These are phyloP conservation scores for Sorex araneus DNA, from an alignment of 2,113 vertebrate species.

Conservation along the genomic window DNA sequence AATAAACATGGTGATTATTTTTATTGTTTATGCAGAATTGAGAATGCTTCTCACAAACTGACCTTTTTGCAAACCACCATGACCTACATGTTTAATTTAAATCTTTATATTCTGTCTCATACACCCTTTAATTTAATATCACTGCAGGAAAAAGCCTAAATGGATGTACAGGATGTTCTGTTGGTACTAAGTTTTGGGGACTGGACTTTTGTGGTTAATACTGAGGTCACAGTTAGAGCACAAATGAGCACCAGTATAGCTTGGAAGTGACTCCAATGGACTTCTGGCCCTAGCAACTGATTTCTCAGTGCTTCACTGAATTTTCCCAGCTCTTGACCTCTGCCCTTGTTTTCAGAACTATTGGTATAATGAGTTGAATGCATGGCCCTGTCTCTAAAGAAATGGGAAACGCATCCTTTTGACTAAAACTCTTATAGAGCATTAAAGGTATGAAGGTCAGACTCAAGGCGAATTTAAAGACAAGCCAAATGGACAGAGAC, in stretches of 20 bases:
- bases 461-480: not conserved
- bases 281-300: slow-evolving; percentile 18
- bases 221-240: slow-evolving; percentile 46
- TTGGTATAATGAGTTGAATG: slow-evolving; percentile 54
- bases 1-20: slow-evolving; percentile 57
- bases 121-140: slow-evolving; percentile 72
- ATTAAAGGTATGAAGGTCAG: not conserved
- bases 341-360: slow-evolving; percentile 59
- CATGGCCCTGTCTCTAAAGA: slow-evolving; percentile 30
- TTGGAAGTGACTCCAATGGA: not conserved
- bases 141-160: slow-evolving; percentile 66
- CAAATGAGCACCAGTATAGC: not conserved
- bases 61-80: slow-evolving; percentile 67
- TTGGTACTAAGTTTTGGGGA: slow-evolving; percentile 37
- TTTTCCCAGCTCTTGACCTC: slow-evolving; percentile 65
- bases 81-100: slow-evolving; percentile 76
- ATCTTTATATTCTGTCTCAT: slow-evolving; percentile 78
- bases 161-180: slow-evolving; percentile 47
- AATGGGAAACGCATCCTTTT: slow-evolving; percentile 17
- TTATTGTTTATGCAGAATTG: slow-evolving; percentile 43
- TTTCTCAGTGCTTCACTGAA: not conserved
- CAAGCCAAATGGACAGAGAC: not conserved
- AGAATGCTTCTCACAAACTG: slow-evolving; percentile 64
- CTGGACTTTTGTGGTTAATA: slow-evolving; percentile 62
- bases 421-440: not conserved